Base-by-base conservation (phyloP, 1,140 invertebrate species). In the Ctenoplectra terminalis region DNA sequence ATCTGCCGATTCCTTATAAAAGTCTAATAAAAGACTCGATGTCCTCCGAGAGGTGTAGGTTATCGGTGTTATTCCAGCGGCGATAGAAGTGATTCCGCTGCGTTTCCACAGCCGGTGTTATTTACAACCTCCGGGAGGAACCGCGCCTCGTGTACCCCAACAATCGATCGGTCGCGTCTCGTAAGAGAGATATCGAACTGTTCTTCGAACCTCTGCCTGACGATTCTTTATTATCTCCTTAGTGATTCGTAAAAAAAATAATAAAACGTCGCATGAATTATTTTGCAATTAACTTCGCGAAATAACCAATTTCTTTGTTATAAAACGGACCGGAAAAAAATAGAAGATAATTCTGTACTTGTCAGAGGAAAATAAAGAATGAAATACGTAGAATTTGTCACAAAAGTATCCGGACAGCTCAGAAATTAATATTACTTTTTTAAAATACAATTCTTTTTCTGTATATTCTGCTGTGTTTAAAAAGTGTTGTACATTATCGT, bases 61-160 rank as follows among this genome's bases (percentile, higher is more conserved):
- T 74, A 73, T 80, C 69, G 77, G 17, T 64, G 70, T 64, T 70
- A 78, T 60, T 43, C 23, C 66, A 50, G 43, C 17, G 29, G 11
- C 46, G 77, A 73, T 50, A 77, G 63, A 85, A 84, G 66, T 76
- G 72, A 86, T 84, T 86, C 54, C 71, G n/a, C 43, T 43, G 56
- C 72, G 67, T 77, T 79, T 67, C 73, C 71, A 63, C 34, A 69
- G 61, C 23, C 37, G 26, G 37, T 56, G 84, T 85, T 85, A 70
- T 81, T 85, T 86, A 86, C 72, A 76, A 64, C 71, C 46, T 64
- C 23, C 50, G 48, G 20, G 15, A 43, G n/a, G 52, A 60, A 52
- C 29, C n/a, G 48, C 50, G 69, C 69, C 58, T 71, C 60, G 46
- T 31, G 40, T 43, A 76, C 50, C 72, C n/a, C 50, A 48, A 56